These are phyloP conservation scores for Macroramphosus scolopax DNA, from an alignment of 2,797 vertebrate species.

Conservation along the genomic window DNA sequence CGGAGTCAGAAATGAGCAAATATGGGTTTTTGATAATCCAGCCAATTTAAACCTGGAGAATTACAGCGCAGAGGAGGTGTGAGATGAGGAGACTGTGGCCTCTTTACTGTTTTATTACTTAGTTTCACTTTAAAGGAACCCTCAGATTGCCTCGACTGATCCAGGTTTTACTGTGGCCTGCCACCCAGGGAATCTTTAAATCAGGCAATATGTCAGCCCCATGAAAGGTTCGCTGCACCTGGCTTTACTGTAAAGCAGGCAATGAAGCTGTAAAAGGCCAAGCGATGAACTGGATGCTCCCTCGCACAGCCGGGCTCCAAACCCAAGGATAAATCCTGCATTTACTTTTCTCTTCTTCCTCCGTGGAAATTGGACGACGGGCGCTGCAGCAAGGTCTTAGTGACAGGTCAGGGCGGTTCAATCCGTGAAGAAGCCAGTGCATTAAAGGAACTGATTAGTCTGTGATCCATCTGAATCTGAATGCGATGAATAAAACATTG, in stretches of 20 bases:
- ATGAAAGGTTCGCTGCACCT: slow-evolving; percentile 62
- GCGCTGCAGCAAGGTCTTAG: slow-evolving; percentile 41
- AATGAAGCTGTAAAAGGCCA: slow-evolving; percentile 71
- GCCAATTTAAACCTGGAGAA: slow-evolving; percentile 53
- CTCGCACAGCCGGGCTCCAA: slow-evolving; percentile 40
- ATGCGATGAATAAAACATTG: slow-evolving; percentile 70
- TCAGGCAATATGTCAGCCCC: slow-evolving; percentile 70
- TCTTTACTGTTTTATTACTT: slow-evolving; percentile 59
- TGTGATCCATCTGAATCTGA: slow-evolving; percentile 53
- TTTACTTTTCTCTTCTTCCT: slow-evolving; percentile 51
- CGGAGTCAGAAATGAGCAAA: slow-evolving; percentile 36
- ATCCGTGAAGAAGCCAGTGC: slow-evolving; percentile 44
- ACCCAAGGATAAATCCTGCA: slow-evolving; percentile 59
- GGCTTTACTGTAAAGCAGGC: slow-evolving; percentile 70
- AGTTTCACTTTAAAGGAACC: slow-evolving; percentile 63
- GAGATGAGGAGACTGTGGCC: slow-evolving; percentile 33
- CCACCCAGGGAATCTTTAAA: slow-evolving; percentile 70
- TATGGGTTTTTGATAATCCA: slow-evolving; percentile 55
- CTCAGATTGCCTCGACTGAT: slow-evolving; percentile 62
- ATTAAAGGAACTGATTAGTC: slow-evolving; percentile 61
- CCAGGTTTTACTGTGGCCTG: slow-evolving; percentile 62
- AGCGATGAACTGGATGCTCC: slow-evolving; percentile 69
- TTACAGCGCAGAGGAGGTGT: slow-evolving; percentile 17
- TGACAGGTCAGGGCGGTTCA: slow-evolving; percentile 55
- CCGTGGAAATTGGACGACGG: slow-evolving; percentile 25